These are phyloP conservation scores for Napeogenes sylphis DNA, from an alignment of 2,888 invertebrate species.

Conservation along the genomic window DNA sequence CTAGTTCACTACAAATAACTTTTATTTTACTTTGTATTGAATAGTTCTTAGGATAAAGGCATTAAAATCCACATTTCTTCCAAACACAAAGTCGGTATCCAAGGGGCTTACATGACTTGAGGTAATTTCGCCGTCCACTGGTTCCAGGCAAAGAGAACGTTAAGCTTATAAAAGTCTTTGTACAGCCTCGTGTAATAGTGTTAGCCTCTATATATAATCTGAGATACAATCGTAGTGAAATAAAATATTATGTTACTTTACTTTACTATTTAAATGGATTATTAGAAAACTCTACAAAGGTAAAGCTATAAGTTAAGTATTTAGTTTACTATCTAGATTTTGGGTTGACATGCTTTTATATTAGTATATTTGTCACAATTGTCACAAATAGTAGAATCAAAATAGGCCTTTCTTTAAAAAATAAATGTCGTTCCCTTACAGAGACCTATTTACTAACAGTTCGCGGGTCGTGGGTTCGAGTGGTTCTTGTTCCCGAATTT, in stretches of 20 bases:
- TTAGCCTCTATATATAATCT: slow-evolving; percentile 17
- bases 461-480: too few species aligned
- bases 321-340: too few species aligned
- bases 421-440: too few species aligned
- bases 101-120: slow-evolving; percentile 70
- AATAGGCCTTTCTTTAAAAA: too few species aligned
- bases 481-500: too few species aligned
- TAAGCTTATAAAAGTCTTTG: slow-evolving; percentile 63
- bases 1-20: neutral
- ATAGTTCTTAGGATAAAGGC: slow-evolving; percentile 16
- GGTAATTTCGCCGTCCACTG: slow-evolving; percentile 75
- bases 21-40: slow-evolving; percentile 6
- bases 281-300: neutral
- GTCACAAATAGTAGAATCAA: too few species aligned
- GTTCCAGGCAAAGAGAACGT: slow-evolving; percentile 58
- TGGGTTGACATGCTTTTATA: too few species aligned
- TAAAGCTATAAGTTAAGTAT: too few species aligned
- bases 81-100: slow-evolving; percentile 45
- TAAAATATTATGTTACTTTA: neutral
- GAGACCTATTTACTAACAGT: too few species aligned
- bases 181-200: slow-evolving; percentile 38
- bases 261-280: neutral
- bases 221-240: neutral
- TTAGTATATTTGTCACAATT: too few species aligned
- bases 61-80: slow-evolving; percentile 32